Evolutionary conservation across 2,113 vertebrate genomes (phyloP).

Genomic region (Barbus barbus): DNA sequence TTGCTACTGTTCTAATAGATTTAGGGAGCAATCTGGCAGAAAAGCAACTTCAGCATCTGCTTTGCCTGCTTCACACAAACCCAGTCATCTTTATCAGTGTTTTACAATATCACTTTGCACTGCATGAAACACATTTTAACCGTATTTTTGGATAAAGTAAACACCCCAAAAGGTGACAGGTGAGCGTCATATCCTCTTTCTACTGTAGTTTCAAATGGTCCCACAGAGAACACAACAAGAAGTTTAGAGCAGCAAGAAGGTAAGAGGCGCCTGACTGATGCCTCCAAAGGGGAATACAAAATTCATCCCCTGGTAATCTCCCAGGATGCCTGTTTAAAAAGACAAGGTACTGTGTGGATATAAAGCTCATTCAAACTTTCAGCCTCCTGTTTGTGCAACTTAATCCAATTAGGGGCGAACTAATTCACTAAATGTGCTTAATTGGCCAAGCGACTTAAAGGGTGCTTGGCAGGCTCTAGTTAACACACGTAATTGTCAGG

Average conservation of each 20-base stretch:
- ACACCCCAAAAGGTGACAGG: background rate
- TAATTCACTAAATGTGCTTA: constrained; percentile 55
- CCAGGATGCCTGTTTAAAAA: constrained; percentile 8
- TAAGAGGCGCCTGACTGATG: background rate
- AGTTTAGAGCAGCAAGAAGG: background rate
- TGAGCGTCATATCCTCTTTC: background rate
- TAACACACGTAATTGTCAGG: constrained; percentile 55
- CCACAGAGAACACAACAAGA: constrained; percentile 2
- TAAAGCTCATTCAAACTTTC: constrained; percentile 40
- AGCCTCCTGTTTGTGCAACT: constrained; percentile 51
- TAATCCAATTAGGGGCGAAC: constrained; percentile 37
- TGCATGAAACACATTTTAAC: constrained; percentile 9
- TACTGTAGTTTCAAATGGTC: background rate
- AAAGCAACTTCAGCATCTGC: constrained; percentile 14
- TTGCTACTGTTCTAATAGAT: background rate
- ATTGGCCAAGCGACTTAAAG: constrained; percentile 57
- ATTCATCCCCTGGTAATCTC: background rate
- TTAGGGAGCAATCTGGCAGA: background rate
- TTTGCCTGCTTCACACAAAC: constrained; percentile 1
- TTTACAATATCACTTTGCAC: constrained; percentile 3
- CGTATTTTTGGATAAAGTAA: background rate
- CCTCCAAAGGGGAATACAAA: background rate
- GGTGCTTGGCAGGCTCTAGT: constrained; percentile 59
- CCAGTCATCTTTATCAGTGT: constrained; percentile 23
- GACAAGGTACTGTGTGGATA: constrained; percentile 45